A percentile compares a stretch with the other conserved stretches of the same genome.
Evolutionary conservation across 2,113 vertebrate species (phyloP).

Genomic region (Pyrgilauda ruficollis): DNA sequence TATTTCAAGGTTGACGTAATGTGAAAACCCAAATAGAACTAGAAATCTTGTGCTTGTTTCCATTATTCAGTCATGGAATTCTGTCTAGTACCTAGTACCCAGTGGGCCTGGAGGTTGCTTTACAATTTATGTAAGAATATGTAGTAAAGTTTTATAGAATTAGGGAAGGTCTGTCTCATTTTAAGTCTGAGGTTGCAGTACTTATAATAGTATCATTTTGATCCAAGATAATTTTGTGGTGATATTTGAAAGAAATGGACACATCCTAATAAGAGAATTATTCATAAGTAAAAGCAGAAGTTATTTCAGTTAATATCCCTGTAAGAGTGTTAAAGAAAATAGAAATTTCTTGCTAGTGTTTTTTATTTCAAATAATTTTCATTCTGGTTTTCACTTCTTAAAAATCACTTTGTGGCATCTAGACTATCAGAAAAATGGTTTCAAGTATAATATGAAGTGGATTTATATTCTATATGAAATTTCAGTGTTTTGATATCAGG

Average conservation of each 20-base stretch:
- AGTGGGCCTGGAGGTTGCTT: background rate
- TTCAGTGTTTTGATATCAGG: background rate
- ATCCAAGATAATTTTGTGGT: background rate
- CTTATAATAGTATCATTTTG: background rate
- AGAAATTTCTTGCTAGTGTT: background rate
- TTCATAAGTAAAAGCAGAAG: background rate
- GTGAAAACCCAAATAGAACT: background rate
- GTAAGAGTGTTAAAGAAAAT: background rate
- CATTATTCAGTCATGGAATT: background rate
- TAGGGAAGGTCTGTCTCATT: background rate
- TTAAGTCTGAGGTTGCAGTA: background rate
- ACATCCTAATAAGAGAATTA: background rate
- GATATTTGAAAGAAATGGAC: background rate
- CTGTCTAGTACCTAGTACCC: background rate
- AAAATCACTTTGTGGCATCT: background rate
- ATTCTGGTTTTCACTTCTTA: background rate
- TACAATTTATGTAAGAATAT: background rate
- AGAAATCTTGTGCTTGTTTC: background rate
- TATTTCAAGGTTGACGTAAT: background rate
- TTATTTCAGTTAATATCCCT: background rate
- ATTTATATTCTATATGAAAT: background rate
- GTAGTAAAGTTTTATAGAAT: background rate
- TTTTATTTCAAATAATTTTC: background rate
- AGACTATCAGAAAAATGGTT: background rate
- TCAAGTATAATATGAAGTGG: background rate